Evolutionary conservation across 1,140 invertebrate genomes (phyloP).

Genomic region (Drosophila nigromelanica): DNA sequence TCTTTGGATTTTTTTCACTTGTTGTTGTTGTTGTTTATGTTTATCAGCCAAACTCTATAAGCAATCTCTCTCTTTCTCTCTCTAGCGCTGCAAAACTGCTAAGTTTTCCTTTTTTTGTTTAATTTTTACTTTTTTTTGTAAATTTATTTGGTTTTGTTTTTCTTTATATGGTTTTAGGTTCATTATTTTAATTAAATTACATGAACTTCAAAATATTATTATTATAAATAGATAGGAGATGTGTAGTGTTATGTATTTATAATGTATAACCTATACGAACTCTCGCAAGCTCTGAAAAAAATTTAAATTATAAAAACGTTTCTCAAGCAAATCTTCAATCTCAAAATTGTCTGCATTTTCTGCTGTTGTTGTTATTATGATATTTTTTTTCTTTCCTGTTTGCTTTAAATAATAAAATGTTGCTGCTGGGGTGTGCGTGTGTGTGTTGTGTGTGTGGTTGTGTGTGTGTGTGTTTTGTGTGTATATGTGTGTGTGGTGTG

Average conservation of each 20-base stretch:
- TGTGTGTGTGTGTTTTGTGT: conserved; percentile 10
- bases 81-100: conserved; percentile 28
- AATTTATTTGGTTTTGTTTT: conserved; percentile 41
- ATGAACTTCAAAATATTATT: conserved; percentile 83
- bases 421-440: conserved; percentile 23
- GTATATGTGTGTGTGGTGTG: conserved; percentile 20
- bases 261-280: conserved; percentile 76
- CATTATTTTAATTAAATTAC: conserved; percentile 83
- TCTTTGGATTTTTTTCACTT: conserved; percentile 35
- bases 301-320: conserved; percentile 77
- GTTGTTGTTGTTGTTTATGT: conserved; percentile 32
- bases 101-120: conserved; percentile 20
- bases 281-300: conserved; percentile 67
- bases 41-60: conserved; percentile 61
- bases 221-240: conserved; percentile 78
- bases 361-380: conserved; percentile 3
- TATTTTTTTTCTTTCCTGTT: background rate
- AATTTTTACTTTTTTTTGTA: conserved; percentile 36
- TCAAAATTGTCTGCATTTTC: conserved; percentile 28
- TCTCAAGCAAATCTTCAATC: conserved; percentile 55
- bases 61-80: conserved; percentile 29
- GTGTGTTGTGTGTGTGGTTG: conserved; percentile 16
- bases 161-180: conserved; percentile 66
- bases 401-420: conserved; percentile 40
- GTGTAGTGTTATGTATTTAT: conserved; percentile 80